Evolutionary conservation across 2,113 vertebrate genomes (phyloP), one percentile per base, ranked within the genome.

Genomic region (Rhynchomys soricoides): DNA sequence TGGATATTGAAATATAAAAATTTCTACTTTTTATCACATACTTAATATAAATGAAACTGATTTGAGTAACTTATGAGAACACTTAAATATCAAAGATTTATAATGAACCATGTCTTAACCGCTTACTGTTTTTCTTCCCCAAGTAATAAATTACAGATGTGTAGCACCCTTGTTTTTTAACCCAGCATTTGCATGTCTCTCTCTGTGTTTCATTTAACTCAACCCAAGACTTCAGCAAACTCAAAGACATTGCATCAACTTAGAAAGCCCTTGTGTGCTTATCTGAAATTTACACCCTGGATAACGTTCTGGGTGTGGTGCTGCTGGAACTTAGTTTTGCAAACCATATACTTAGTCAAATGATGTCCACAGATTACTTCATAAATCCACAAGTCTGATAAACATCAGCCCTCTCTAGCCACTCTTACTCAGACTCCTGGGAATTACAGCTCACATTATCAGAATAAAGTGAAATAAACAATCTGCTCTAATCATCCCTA

Each of bases 301-400:
- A 97, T 97, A 97, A 88, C 74, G 34, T 93, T 74, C 95, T 97
- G 96, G 97, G 97, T 91, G 93, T 97, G 94, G 74, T 97, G 88
- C 95, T 97, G 74, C 92, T n/a, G 87, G 95, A 97, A 81, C 0
- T 74, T 3, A 4, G 94, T 79, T 95, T 97, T 97, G 77, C 95
- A 87, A 50, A 17, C 88, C 1, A 10, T 0, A 0, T 90, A 90
- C 78, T 79, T 93, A 95, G 86, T 97, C 73, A 94, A 87, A 87
- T 95, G 94, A 92, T 59, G 86, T 57, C 77, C 31, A 86, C 70
- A 81, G 89, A 96, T 91, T 96, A 89, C n/a, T 40, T 87, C 91
- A 77, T 96, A 82, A 93, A 59, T 86, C 93, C 52, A 0, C 0
- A 82, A 17, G 92, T 95, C 70, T 90, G 92, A 92, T 0, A 0